Evolutionary conservation across 2,113 vertebrate species (phyloP).

Genomic region (Serilophus lunatus): DNA sequence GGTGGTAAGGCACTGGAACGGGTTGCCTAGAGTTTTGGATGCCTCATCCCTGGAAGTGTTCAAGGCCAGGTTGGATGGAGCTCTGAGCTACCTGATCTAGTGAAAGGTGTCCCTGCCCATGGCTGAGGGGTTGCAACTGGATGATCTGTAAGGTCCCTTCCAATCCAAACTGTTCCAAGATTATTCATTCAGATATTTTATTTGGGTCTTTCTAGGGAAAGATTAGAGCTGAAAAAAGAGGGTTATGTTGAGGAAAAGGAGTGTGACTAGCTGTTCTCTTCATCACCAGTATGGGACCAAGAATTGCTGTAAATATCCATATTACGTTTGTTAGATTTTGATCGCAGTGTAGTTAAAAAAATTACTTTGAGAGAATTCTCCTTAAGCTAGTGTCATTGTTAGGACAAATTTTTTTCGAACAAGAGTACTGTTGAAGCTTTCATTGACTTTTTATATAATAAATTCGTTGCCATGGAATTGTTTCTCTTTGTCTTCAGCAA

Average conservation of each 20-base stretch:
- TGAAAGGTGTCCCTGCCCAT: background rate
- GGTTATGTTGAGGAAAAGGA: background rate
- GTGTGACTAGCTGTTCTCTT: background rate
- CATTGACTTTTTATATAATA: background rate
- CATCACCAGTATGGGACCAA: background rate
- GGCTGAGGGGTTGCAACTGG: background rate
- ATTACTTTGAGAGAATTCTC: background rate
- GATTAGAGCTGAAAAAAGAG: background rate
- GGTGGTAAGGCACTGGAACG: background rate
- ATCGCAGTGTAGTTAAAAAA: background rate
- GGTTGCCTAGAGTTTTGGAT: rapidly evolving
- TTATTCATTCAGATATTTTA: background rate
- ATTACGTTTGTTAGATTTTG: background rate
- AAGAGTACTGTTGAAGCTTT: background rate
- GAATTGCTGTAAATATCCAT: background rate
- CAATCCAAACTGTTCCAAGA: background rate
- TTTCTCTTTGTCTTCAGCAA: background rate
- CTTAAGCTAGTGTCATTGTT: background rate
- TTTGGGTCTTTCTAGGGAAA: background rate
- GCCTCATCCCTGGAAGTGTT: background rate
- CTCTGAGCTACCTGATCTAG: rapidly evolving
- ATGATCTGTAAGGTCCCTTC: background rate
- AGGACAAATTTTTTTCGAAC: background rate
- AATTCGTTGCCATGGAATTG: background rate
- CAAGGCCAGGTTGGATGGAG: background rate